Evolutionary conservation across 1,140 invertebrate species (phyloP), one percentile per base, ranked within the genome.

Genomic region (Atta texana): DNA sequence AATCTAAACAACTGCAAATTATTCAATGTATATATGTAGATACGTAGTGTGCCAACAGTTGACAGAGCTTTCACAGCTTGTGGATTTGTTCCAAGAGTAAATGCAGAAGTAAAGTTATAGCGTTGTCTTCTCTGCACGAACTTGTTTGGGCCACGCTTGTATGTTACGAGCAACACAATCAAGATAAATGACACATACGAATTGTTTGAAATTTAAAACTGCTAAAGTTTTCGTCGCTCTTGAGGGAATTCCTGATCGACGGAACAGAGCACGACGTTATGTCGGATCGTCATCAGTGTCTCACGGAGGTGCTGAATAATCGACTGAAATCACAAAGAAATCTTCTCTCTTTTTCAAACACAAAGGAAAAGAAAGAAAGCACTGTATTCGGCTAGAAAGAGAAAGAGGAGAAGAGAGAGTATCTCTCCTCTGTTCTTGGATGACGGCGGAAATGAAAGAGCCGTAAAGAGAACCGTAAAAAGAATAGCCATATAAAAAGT

Each of bases 361-460:
- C 31, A 66, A 18, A 34, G 6, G 6, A 34, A 12, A 68, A 88
- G 49, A 80, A 88, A 66, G n/a, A 63, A 72, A 49, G 24, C 78
- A 77, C 69, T 69, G 85, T 53, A 88, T 88, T 87, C 81, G 88
- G 84, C 34, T 10, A n/a, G 31, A 51, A 16, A 71, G 39, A 49
- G 16, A 63, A 14, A 44, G 57, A 14, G 31, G 6, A 76, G 55
- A 31, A 3, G 18, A n/a, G 8, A 51, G 7, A 76, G 44, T 31
- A 57, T 84, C 68, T 74, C 59, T 63, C 77, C 55, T 74, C 59
- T 63, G 69, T 74, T 68, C 31, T 85, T 34, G 53, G 57, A 68
- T 39, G 76, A 81, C 57, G 69, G 49, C 71, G 53, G 55, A 72
- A 85, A 89, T 89, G 84, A 89, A 89, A 89, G 69, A 34, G 10